Base-by-base conservation (phyloP, 2,888 invertebrate genomes). In the Drosophila nigricruria region DNA sequence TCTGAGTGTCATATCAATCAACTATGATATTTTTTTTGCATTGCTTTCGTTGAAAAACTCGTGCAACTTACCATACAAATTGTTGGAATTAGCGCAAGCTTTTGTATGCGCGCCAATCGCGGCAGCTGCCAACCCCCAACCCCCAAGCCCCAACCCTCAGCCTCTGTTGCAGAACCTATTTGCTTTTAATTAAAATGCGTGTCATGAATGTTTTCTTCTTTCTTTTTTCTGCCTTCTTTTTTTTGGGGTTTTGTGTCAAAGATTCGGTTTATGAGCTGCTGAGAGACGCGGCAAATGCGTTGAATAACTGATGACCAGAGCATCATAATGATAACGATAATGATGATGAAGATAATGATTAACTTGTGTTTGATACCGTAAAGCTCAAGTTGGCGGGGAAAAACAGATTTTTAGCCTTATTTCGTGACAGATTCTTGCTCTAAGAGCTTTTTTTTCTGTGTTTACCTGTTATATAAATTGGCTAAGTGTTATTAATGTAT, bases 141-240 rank as follows among this genome's bases (percentile, higher is more conserved):
- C 40, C 12, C 38, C n/a, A 40, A 3, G 30, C 40, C 12, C 42
- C 12, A 10, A 20, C 10, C 18, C 40, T 4, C 56, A 56, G 56
- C 38, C 60, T 56, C 50, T 64, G 59, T 57, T 64, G 53, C 52
- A 50, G 65, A 76, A 73, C 74, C 72, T 86, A 88, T 86, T 86
- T 86, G 75, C 82, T 89, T 84, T 89, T 89, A 86, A 86, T 86
- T 86, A 86, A 86, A 86, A 86, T 86, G 89, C 86, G 86, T 85
- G 88, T 88, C 89, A 86, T 79, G 86, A 63, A 81, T 45, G 68
- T 76, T 73, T 73, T 70, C 25, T 38, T 62, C 38, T 49, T 38
- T 45, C 60, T 10, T 63, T 70, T 67, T 56, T 54, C 23, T 59
- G 54, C 42, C 43, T 36, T 69, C 60, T 62, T 58, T 53, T 61